Evolutionary conservation across 2,797 vertebrate genomes (phyloP), one percentile per base, ranked within the genome.

Genomic region (Philypnodon macrostomus): DNA sequence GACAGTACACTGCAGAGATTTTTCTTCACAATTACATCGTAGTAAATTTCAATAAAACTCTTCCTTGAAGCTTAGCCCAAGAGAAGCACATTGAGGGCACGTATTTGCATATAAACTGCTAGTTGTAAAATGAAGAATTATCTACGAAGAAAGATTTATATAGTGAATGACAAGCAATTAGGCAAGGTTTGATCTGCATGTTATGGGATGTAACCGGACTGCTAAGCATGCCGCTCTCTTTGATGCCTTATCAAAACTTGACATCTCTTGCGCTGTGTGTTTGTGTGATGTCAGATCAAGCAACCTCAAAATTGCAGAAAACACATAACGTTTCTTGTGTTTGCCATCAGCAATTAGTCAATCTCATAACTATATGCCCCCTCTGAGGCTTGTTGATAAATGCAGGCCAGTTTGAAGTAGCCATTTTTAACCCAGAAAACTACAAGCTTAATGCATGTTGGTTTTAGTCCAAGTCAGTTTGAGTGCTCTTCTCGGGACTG

Each of bases 281-380:
- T 81, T 84, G 70, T 85, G 63, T 84, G 79, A 87, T 83, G 82
- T 81, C 76, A 68, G 81, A 86, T 86, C 79, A 82, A 85, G 79
- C 53, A 26, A 80, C 78, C 56, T 61, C 37, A 74, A 73, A 83
- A 84, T 84, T 81, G 79, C 70, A 81, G 66, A 60, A 75, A 73
- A 79, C 52, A 70, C 75, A 58, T 61, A 29, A 13, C 7, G 7
- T 49, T 67, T 50, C 64, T 57, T 14, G 1, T 61, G 61, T 80
- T 80, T 79, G 77, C 75, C 76, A 71, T 67, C 53, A 78, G 61
- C 71, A 75, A 76, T 85, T 83, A 84, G 63, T 47, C 47, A 41
- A 26, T 56, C 42, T 39, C 5, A 26, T 45, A 49, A 74, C 67
- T 54, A 40, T n/a, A 40, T 15, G 24, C 59, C 49, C 2, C 46